Evolutionary conservation across 2,797 vertebrate genomes (phyloP).

Genomic region (Danio albolineatus): DNA sequence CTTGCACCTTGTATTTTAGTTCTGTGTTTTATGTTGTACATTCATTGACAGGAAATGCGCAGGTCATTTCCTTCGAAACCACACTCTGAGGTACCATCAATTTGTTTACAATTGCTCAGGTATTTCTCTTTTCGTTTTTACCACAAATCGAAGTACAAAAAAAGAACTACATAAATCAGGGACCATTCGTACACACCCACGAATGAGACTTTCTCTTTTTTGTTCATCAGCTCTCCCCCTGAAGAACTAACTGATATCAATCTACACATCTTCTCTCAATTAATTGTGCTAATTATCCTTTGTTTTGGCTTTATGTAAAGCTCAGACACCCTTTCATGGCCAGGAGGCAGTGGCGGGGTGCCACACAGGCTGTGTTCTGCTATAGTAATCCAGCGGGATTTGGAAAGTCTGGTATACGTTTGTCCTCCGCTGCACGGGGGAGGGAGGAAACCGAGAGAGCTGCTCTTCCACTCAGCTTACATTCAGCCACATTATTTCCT

Average conservation of each 20-base stretch:
- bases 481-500: slow-evolving; percentile 40
- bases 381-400: slow-evolving; percentile 34
- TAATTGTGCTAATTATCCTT: slow-evolving; percentile 4
- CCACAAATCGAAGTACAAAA: too few relatives aligned
- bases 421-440: background rate
- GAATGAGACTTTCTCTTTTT: background rate
- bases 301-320: slow-evolving; percentile 5
- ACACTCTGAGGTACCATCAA: too few relatives aligned
- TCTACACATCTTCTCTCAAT: slow-evolving; percentile 9
- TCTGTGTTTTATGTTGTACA: too few relatives aligned
- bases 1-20: too few relatives aligned
- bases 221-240: background rate
- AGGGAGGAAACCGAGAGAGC: background rate
- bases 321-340: background rate
- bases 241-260: background rate
- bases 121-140: too few relatives aligned
- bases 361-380: slow-evolving; percentile 30
- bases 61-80: too few relatives aligned
- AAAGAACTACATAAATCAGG: too few relatives aligned
- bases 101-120: too few relatives aligned
- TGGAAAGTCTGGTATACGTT: slow-evolving; percentile 20
- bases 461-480: slow-evolving; percentile 3
- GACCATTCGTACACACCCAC: background rate
- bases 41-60: too few relatives aligned
- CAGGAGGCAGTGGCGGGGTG: slow-evolving; percentile 23